Base-by-base conservation (phyloP, 1,140 invertebrate species). In the Caenorhabditis inopinata region DNA sequence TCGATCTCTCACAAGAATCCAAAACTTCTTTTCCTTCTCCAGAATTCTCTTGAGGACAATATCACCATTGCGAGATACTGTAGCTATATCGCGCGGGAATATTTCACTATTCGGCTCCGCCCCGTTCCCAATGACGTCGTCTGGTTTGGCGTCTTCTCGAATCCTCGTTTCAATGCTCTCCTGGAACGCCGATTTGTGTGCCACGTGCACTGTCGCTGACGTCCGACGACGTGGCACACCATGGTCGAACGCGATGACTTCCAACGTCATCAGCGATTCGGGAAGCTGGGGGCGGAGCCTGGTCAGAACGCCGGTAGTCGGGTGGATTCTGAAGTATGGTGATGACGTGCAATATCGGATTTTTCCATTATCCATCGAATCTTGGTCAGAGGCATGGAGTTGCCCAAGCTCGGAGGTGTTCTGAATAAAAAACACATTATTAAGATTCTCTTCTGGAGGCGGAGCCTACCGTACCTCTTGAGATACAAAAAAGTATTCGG, bases 401-500 rank as follows among this genome's bases (percentile, higher is more conserved):
- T 23, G 3, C 11, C 58, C 58, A 5, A 68, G 35, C 11, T 29
- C 25, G 4, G 32, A 18, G n/a, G 25, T n/a, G n/a, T n/a, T 38
- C 58, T 68, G 32, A 42, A 58, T 32, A 0, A 14, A 32, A 58
- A 12, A 14, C 5, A 58, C 11, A 9, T 27, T n/a, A n/a, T 7
- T 27, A 7, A 53, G 27, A 53, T 25, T 27, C 0, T 53, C 1
- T 1, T 0, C 16, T 25, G 27, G 27, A 27, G 3, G 21, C 3
- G 25, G 25, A 4, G 6, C 2, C 29, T 9, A 42, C 5, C 38
- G 38, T 18, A 68, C 58, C 32, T 29, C n/a, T 16, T 18, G 2
- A 1, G 25, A 38, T 11, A 68, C n/a, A 21, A 74, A 96, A 85
- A 93, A 93, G 85, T 96, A 96, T 80, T 91, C 93, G 0, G 93